Conservation (phyloP, 1,140 invertebrate species). For the Drosophila quadrilineata region DNA sequence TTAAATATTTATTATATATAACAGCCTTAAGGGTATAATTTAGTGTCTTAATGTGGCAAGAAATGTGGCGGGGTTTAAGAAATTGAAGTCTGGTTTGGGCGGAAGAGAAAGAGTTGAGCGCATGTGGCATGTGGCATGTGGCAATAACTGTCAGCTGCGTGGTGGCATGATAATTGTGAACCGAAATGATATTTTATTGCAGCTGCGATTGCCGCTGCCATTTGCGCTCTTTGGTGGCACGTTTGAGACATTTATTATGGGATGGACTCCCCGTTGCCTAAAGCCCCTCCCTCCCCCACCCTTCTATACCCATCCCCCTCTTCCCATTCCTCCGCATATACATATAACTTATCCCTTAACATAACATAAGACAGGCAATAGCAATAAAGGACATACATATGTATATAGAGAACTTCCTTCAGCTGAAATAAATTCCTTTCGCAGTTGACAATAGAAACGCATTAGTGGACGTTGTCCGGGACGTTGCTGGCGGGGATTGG, state of each 20-base stretch:
- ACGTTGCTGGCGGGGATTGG: too few relatives aligned
- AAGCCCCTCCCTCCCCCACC: background rate
- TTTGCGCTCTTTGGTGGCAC: slow-evolving; percentile 3
- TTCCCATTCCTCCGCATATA: slow-evolving; percentile 38
- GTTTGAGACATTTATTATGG: slow-evolving; percentile 30
- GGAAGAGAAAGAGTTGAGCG: too few relatives aligned
- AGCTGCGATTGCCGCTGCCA: background rate
- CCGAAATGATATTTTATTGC: slow-evolving; percentile 30
- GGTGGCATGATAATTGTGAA: slow-evolving; percentile 10
- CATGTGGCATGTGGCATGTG: too few relatives aligned
- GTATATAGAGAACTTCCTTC: too few relatives aligned
- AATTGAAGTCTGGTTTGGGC: too few relatives aligned
- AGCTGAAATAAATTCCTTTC: slow-evolving; percentile 61
- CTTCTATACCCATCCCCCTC: background rate
- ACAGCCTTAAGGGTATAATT: too few relatives aligned
- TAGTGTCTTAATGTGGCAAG: too few relatives aligned
- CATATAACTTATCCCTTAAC: slow-evolving; percentile 53
- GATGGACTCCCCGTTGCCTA: background rate
- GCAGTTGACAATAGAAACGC: slow-evolving; percentile 66
- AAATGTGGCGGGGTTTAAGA: too few relatives aligned
- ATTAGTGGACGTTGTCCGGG: slow-evolving; percentile 35
- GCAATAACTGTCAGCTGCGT: slow-evolving; percentile 14
- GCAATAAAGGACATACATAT: slow-evolving; percentile 64
- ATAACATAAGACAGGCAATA: slow-evolving; percentile 56
- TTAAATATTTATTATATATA: too few relatives aligned